A percentile compares a stretch with the other conserved stretches of the same genome.
Conservation (phyloP, 2,797 vertebrate species). For the Chaunax sp. region DNA sequence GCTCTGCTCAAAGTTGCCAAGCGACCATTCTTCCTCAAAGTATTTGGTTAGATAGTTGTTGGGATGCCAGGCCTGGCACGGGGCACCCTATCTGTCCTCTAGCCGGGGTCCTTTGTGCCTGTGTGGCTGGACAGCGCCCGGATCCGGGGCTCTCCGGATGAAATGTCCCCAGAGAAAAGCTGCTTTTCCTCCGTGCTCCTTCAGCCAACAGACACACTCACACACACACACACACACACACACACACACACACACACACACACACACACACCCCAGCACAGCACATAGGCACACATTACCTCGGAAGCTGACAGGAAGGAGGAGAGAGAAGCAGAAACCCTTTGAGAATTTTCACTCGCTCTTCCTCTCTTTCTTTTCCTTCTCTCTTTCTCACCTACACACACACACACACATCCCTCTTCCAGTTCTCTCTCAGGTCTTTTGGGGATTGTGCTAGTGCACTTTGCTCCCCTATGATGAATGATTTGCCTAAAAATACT, state of each 20-base stretch:
- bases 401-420: constrained; percentile 27
- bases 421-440: constrained; percentile 66
- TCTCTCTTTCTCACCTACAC: constrained; percentile 16
- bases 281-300: constrained; percentile 70
- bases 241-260: constrained; percentile 29
- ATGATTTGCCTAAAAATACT: constrained; percentile 84
- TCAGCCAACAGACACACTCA: constrained; percentile 63
- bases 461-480: constrained; percentile 81
- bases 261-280: constrained; percentile 7
- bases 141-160: constrained; percentile 75
- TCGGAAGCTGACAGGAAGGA: constrained; percentile 68
- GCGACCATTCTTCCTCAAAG: constrained; percentile 53
- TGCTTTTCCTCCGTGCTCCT: constrained; percentile 62
- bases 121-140: constrained; percentile 52
- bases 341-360: constrained; percentile 73
- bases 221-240: constrained; percentile 35
- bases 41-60: constrained; percentile 68
- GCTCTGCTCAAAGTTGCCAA: constrained; percentile 47
- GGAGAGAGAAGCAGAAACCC: constrained; percentile 69
- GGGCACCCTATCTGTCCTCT: constrained; percentile 55
- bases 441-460: constrained; percentile 79
- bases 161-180: constrained; percentile 71
- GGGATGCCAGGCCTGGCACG: constrained; percentile 74
- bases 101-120: constrained; percentile 64
- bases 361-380: constrained; percentile 43